Percentiles rank a stretch among this genome's conserved stretches.
Conservation (phyloP, 2,888 invertebrate species). For the Myopa testacea region DNA sequence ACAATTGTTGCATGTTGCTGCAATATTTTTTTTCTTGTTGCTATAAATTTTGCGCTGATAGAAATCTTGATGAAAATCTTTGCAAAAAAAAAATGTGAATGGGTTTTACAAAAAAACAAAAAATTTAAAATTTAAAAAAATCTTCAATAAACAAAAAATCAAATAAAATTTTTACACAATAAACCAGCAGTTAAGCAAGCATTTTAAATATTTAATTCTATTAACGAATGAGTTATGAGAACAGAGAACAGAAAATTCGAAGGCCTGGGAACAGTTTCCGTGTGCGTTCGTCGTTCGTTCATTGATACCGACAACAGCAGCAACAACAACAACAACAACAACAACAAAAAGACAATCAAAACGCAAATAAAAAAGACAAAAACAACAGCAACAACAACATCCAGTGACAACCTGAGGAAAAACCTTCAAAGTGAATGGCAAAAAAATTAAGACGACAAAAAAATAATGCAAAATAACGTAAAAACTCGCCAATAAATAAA, state of each 20-base stretch:
- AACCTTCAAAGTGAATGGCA: neutral
- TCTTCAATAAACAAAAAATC: too few relatives aligned
- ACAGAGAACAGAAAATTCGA: conserved; percentile 1
- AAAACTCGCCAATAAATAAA: too few relatives aligned
- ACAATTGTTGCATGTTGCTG: neutral
- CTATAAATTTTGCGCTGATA: neutral
- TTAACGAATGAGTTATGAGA: too few relatives aligned
- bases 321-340: neutral
- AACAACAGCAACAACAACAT: neutral
- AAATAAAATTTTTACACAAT: neutral
- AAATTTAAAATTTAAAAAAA: neutral
- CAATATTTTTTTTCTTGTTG: too few relatives aligned
- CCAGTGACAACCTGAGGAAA: neutral
- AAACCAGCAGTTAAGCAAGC: too few relatives aligned
- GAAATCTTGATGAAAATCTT: conserved; percentile 21
- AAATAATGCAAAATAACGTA: too few relatives aligned
- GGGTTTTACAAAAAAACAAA: conserved; percentile 1
- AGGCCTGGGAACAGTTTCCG: conserved; percentile 10
- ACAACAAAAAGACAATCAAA: neutral
- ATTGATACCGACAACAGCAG: neutral
- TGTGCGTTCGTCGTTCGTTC: neutral
- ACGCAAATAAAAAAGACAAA: neutral
- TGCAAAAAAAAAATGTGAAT: conserved; percentile 1
- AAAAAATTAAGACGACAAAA: too few relatives aligned
- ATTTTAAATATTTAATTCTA: too few relatives aligned